Percentiles rank a stretch among this genome's conserved stretches.
Evolutionary conservation across 2,113 vertebrate species (phyloP).

Genomic region (Lucifuga dentata): DNA sequence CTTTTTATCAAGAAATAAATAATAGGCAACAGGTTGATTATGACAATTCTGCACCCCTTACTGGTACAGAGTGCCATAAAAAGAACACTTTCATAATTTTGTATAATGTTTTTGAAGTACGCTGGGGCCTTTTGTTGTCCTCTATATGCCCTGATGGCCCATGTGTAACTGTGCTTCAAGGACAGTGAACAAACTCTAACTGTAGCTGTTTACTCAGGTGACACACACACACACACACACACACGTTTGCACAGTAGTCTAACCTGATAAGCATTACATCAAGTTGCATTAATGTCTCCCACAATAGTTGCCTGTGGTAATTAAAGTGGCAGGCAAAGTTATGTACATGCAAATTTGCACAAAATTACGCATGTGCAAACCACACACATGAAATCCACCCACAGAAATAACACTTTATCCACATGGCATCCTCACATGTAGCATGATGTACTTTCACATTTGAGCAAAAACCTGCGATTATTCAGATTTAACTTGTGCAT

Average conservation of each 20-base stretch:
- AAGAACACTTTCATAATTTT: too few relatives aligned
- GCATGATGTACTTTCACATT: not conserved
- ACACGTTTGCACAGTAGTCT: not conserved
- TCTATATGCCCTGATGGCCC: too few relatives aligned
- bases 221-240: not conserved
- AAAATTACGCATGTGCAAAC: constrained; percentile 3
- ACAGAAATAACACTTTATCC: constrained; percentile 19
- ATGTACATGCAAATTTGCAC: constrained; percentile 2
- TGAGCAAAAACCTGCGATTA: not conserved
- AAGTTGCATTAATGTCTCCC: not conserved
- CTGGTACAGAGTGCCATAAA: too few relatives aligned
- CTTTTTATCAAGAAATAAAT: too few relatives aligned
- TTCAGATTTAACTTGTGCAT: not conserved
- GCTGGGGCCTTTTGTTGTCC: not conserved
- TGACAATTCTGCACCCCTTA: too few relatives aligned
- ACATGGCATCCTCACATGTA: constrained; percentile 2
- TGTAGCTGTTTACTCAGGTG: constrained; percentile 3
- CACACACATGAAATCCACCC: constrained; percentile 26
- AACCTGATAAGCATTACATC: not conserved
- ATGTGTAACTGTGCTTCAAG: not conserved
- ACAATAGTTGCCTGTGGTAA: constrained; percentile 5
- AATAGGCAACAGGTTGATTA: too few relatives aligned
- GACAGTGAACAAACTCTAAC: constrained; percentile 10
- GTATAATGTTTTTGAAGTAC: too few relatives aligned
- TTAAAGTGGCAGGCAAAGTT: constrained; percentile 11